phyloP scores from a whole-genome alignment of 2,888 invertebrate genomes.

The Anthophora plumipes region DNA sequence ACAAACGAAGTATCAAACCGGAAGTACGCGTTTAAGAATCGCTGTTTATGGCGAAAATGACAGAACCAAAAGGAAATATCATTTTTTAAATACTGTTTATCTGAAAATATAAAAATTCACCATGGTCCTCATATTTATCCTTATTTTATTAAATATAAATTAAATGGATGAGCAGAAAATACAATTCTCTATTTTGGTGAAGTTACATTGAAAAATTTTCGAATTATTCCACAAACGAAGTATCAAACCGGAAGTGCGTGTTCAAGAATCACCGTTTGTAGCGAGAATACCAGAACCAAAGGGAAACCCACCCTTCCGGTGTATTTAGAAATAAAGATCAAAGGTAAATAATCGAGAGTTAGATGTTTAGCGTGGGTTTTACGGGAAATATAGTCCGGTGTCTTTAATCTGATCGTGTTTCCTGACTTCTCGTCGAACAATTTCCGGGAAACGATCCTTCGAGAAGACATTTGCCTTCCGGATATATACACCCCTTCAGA shows the following conservation, averaged over 20 bases:
- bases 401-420: conserved; percentile 11
- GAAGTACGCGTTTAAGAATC: not conserved
- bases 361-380: not conserved
- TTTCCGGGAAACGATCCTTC: conserved; percentile 40
- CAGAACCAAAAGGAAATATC: not conserved
- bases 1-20: no score
- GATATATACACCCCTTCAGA: conserved; percentile 15
- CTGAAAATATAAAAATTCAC: no score
- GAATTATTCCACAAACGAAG: no score
- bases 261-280: not conserved
- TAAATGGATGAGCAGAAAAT: no score
- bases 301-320: not conserved
- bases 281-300: not conserved
- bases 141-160: no score
- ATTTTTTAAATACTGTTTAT: no score
- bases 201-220: no score
- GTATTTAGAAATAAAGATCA: not conserved
- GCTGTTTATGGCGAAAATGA: not conserved
- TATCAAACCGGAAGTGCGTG: not conserved
- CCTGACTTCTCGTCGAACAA: conserved; percentile 50
- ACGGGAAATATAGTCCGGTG: conserved; percentile 14
- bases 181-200: no score
- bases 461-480: conserved; percentile 30
- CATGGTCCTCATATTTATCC: no score
- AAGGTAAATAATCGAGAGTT: not conserved